These are phyloP conservation scores for Athripsodes cinereus DNA, from an alignment of 2,888 invertebrate species.

Conservation along the genomic window DNA sequence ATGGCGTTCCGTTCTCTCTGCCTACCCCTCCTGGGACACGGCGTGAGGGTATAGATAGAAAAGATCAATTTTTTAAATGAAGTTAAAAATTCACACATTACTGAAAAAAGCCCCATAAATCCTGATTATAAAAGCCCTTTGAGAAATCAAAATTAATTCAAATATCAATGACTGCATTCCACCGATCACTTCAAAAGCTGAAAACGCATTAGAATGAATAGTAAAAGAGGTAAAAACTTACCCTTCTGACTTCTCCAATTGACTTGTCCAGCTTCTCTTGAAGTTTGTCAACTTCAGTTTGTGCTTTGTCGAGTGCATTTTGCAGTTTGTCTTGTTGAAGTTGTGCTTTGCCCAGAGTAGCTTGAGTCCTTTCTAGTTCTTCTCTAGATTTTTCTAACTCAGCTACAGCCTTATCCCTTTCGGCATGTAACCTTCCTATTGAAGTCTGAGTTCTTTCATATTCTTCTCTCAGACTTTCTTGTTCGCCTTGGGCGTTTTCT, in stretches of 20 bases:
- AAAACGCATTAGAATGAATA: too few species aligned
- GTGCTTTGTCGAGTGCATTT: conserved; percentile 80
- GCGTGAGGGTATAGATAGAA: too few species aligned
- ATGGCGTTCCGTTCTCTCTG: too few species aligned
- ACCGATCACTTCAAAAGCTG: too few species aligned
- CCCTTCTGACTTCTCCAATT: conserved; percentile 75
- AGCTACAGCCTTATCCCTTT: conserved; percentile 78
- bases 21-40: too few species aligned
- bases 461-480: conserved; percentile 88
- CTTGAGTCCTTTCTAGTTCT: conserved; percentile 83
- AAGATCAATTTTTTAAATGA: too few species aligned
- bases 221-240: conserved; percentile 38
- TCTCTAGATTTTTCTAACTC: conserved; percentile 83
- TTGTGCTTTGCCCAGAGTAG: conserved; percentile 85
- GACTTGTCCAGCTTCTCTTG: conserved; percentile 84
- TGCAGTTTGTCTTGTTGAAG: conserved; percentile 88
- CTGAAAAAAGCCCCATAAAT: too few species aligned
- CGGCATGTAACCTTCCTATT: conserved; percentile 78
- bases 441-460: conserved; percentile 80
- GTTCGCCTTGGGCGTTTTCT: conserved; percentile 92
- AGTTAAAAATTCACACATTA: too few species aligned
- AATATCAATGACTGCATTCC: too few species aligned
- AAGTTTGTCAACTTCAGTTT: conserved; percentile 83
- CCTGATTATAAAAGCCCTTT: too few species aligned
- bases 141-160: too few species aligned